Evolutionary conservation across 2,113 vertebrate species (phyloP).

Genomic region (Sardina pilchardus): DNA sequence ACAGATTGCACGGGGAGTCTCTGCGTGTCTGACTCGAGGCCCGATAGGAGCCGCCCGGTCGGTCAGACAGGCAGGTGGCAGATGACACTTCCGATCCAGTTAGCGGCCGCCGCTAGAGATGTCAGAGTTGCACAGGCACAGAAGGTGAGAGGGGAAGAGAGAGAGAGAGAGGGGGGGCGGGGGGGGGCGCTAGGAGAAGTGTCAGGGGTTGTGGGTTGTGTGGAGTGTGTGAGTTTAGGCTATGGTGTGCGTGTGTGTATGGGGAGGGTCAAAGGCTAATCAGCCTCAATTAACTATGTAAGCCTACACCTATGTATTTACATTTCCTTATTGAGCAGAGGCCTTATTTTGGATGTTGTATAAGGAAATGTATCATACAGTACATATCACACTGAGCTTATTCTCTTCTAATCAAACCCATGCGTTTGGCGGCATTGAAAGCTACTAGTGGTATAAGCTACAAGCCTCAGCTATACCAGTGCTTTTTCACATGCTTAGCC

Average conservation of each 20-base stretch:
- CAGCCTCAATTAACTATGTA: too few species aligned
- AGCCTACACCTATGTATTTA: too few species aligned
- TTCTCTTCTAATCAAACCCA: too few species aligned
- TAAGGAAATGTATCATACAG: too few species aligned
- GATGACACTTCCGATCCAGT: slow-evolving; percentile 35
- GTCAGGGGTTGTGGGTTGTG: background rate
- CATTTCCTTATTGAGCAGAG: too few species aligned
- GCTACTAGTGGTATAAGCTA: too few species aligned
- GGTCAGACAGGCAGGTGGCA: slow-evolving; percentile 36
- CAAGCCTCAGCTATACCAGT: too few species aligned
- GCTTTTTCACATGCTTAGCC: too few species aligned
- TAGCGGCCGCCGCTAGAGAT: slow-evolving; percentile 33
- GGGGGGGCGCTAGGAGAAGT: background rate
- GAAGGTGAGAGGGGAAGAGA: slow-evolving; percentile 8
- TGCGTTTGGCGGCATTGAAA: too few species aligned
- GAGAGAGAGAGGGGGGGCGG: slow-evolving; percentile 3
- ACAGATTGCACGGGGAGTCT: slow-evolving; percentile 27
- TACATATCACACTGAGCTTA: too few species aligned
- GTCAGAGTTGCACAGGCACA: slow-evolving; percentile 1
- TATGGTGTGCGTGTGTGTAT: background rate
- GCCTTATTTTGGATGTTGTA: too few species aligned
- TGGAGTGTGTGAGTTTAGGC: background rate
- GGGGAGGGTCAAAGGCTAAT: too few species aligned
- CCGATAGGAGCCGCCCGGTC: background rate
- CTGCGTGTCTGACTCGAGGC: background rate